Conservation (phyloP, 2,113 vertebrate species). For the Clarias magur region DNA sequence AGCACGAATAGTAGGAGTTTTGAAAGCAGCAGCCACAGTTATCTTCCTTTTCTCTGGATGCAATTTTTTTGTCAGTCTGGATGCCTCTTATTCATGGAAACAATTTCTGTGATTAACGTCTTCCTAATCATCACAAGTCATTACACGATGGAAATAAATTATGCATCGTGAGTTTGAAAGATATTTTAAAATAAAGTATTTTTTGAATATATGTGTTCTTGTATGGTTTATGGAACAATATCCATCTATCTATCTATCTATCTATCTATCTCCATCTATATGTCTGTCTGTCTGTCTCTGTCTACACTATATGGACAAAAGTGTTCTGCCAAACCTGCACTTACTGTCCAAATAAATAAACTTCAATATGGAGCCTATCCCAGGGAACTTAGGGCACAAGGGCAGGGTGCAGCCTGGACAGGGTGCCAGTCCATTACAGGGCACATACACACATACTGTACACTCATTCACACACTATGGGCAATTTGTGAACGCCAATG, state of each 20-base stretch:
- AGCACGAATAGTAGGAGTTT: conserved; percentile 8
- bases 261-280: neutral
- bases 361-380: no score
- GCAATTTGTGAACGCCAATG: no score
- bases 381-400: no score
- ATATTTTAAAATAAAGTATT: conserved; percentile 68
- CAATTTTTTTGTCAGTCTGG: conserved; percentile 18
- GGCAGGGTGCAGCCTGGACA: no score
- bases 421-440: no score
- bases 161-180: conserved; percentile 40
- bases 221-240: conserved; percentile 24
- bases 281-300: no score
- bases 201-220: conserved; percentile 49
- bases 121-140: conserved; percentile 40
- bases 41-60: conserved; percentile 26
- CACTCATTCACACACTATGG: no score
- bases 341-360: no score
- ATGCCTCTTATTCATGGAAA: conserved; percentile 36
- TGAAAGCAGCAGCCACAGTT: conserved; percentile 21
- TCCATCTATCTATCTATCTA: neutral
- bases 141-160: conserved; percentile 25
- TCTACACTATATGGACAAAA: no score
- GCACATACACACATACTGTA: no score
- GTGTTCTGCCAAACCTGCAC: no score
- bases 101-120: conserved; percentile 44